Evolutionary conservation across 2,888 invertebrate genomes (phyloP), one percentile per base, ranked within the genome.

Genomic region (Hemaris fuciformis): DNA sequence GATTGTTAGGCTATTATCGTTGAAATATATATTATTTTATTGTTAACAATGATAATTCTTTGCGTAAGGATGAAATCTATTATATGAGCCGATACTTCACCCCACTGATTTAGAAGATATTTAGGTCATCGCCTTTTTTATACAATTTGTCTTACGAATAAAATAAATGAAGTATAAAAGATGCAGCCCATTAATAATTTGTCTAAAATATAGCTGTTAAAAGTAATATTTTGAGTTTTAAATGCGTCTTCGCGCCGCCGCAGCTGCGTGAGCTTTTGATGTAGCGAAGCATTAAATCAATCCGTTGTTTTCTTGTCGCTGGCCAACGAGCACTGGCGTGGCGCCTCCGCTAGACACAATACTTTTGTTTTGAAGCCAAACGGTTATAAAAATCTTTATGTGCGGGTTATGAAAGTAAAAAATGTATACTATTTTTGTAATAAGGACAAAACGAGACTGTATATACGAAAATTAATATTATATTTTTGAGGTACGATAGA

Each of bases 231-330:
- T 53, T 27, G 18, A 31, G 18, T 53, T 31, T 48, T 31, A 63
- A 64, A 57, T 45, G 58, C 57, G 43, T 48, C 62, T 27, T 59
- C 61, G 58, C 64, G 60, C 59, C 57, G 61, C 61, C 61, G 25
- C 56, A 60, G 38, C 61, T 46, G 56, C 59, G 56, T 62, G 58
- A 56, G 64, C 63, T 65, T 68, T 68, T 65, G 68, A 66, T 68
- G 63, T 66, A 62, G 60, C 48, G 56, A 42, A 59, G 60, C 64
- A 66, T 61, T 67, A 69, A 69, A 69, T 71, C 69, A 69, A 65
- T 68, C 45, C 60, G 64, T 64, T 66, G 63, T 65, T 66, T 68
- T 69, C 67, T 64, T 63, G 68, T 66, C 62, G 64, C 63, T 60
- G 64, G 59, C 64, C 31, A 53, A 53, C 6, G 63, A 60, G 46